These are phyloP conservation scores for Hucho hucho DNA, from an alignment of 2,113 vertebrate species.

Conservation along the genomic window DNA sequence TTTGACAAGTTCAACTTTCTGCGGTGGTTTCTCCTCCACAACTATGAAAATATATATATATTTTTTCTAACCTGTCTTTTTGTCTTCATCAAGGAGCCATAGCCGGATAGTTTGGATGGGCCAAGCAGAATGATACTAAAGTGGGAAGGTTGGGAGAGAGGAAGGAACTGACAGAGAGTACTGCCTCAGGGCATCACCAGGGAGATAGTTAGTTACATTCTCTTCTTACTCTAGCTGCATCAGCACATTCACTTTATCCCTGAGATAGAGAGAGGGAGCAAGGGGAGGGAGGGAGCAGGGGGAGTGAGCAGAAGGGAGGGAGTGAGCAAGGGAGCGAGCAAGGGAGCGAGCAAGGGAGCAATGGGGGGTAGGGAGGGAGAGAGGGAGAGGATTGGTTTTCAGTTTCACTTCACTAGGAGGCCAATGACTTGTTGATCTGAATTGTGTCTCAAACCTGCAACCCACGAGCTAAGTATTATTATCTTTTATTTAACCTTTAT, in stretches of 20 bases:
- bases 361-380: too few species aligned
- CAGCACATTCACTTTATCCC: constrained; percentile 2
- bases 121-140: background rate
- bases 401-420: background rate
- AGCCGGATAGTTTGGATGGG: background rate
- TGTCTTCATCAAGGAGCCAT: background rate
- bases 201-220: background rate
- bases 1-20: too few species aligned
- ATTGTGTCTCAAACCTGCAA: background rate
- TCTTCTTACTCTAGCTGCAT: background rate
- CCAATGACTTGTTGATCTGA: background rate
- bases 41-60: background rate
- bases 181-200: background rate
- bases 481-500: too few species aligned
- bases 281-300: too few species aligned
- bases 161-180: background rate
- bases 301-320: too few species aligned
- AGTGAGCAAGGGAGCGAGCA: too few species aligned
- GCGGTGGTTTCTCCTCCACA: background rate
- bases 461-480: too few species aligned
- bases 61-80: background rate
- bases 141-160: background rate
- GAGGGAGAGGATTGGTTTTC: background rate
- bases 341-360: too few species aligned
- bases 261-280: background rate